Evolutionary conservation across 2,888 invertebrate genomes (phyloP), one percentile per base, ranked within the genome.

Genomic region (Lordiphosa andalusiaca): DNA sequence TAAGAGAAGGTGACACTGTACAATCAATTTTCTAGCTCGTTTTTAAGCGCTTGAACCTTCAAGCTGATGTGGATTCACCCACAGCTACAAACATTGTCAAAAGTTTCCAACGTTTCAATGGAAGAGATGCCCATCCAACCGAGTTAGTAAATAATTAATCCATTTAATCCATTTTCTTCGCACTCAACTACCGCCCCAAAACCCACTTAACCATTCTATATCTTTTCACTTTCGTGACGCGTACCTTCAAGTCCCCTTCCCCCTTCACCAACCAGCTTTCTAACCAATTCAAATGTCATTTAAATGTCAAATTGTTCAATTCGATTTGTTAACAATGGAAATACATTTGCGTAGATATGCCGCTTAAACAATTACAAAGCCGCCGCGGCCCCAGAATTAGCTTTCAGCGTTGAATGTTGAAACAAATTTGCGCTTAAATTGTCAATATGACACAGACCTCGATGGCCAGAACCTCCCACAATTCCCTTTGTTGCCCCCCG

Each of bases 361-460:
- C 53, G 41, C 23, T 36, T 38, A 39, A 41, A 42, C 50, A 50
- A 50, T 53, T 42, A 62, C 38, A 38, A 25, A 30, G 30, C 30
- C 10, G 35, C 38, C 33, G 41, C 9, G 9, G 13, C 30, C 30
- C 30, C 30, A 30, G 39, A 67, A 71, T 65, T 58, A 57, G 53
- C 50, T 57, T 48, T 62, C 35, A 61, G 59, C 66, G 59, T 65
- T 67, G 73, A 76, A 81, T 81, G 80, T 72, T 75, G 54, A 70
- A 69, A 60, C 77, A 77, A 81, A 85, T 86, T 84, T 84, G 71
- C 85, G 86, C 75, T 62, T 44, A 80, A 71, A 84, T 85, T 86
- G 85, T 77, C 78, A 71, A 71, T 73, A 64, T 84, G 71, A 71
- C 67, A 71, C 64, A 62, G 69, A 50, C 41, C 58, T 55, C 38